These are phyloP conservation scores for Anhinga rufa DNA, from an alignment of 2,113 vertebrate species.

Conservation along the genomic window DNA sequence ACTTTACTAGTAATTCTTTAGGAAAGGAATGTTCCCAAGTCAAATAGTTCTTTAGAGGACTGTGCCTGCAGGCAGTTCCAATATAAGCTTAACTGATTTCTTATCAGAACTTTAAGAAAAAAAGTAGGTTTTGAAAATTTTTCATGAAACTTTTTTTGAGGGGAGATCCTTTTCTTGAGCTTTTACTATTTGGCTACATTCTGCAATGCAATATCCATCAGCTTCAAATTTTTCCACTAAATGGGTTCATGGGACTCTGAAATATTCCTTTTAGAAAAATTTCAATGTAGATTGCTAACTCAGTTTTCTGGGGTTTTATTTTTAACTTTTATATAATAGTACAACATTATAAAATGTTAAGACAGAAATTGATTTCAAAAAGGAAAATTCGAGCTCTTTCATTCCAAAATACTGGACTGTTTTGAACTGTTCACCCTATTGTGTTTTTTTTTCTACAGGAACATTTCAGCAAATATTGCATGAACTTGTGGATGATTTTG, in stretches of 20 bases:
- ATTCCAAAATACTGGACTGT: neutral
- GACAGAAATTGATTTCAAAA: neutral
- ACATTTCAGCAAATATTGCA: neutral
- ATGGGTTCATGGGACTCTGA: neutral
- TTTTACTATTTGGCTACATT: neutral
- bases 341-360: neutral
- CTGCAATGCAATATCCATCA: neutral
- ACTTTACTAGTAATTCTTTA: slow-evolving; percentile 13
- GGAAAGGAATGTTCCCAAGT: neutral
- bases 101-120: neutral
- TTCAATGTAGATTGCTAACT: neutral
- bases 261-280: neutral
- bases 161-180: neutral
- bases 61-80: neutral
- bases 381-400: neutral
- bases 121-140: neutral
- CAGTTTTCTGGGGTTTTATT: neutral
- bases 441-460: neutral
- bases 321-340: neutral
- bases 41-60: slow-evolving; percentile 5
- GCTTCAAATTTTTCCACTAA: neutral
- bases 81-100: neutral
- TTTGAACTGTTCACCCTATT: neutral
- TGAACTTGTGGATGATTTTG: neutral
- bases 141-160: neutral